Evolutionary conservation across 2,797 vertebrate genomes (phyloP), one percentile per base, ranked within the genome.

Genomic region (Dendrocincla tyrannina): DNA sequence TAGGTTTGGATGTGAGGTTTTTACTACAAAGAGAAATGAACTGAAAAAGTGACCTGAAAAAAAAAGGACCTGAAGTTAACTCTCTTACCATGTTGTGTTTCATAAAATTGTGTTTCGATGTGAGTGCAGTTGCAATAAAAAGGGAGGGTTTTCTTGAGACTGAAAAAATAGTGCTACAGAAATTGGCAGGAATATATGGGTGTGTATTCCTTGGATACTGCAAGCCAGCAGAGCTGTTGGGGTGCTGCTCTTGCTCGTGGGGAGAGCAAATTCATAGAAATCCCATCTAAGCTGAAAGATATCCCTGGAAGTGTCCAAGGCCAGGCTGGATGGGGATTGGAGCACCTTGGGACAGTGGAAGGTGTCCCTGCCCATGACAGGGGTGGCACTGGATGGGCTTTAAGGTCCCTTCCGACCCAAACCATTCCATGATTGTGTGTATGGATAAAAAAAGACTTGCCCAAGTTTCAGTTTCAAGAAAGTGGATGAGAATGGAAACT

Each of bases 351-450:
- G 47, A 2, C 1, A 5, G 41, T 24, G 49, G 60, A 0, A 55
- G 22, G 17, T 39, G 39, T 33, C n/a, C 27, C 67, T 58, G 67
- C 27, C 22, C 12, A 8, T 5, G 22, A 55, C 16, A 60, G 19
- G 28, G 19, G 6, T 62, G 58, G 11, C 3, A 19, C 15, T 18
- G 27, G 22, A 0, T 37, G 55, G 5, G 8, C 8, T 49, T 69
- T 20, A 0, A 41, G 12, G 3, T 59, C 33, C 16, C 1, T 47
- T 19, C 22, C 25, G 13, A 37, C 17, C 30, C 55, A 62, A 63
- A 44, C 23, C 32, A 2, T 69, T 14, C 33, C 1, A 0, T 4
- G 5, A 2, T 62, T 12, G 30, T 2, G 0, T 4, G 4, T 16
- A 7, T 10, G 15, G 35, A 28, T 10, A 12, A 28, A 53, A 52